phyloP scores from a whole-genome alignment of 1,140 invertebrate species.

The Neomicropteryx cornuta region DNA sequence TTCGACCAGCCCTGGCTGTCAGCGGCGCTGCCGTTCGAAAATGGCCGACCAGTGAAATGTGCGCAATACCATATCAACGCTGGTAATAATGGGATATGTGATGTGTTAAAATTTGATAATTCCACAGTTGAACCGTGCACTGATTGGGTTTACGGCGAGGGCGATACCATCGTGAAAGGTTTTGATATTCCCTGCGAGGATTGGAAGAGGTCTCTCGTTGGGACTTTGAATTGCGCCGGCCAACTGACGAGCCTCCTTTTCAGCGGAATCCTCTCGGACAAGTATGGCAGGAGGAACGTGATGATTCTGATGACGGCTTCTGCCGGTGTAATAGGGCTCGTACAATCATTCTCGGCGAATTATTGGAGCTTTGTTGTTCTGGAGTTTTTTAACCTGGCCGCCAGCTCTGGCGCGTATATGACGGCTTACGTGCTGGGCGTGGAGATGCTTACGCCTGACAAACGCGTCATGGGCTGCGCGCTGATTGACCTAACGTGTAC shows the following conservation, averaged over 20 bases:
- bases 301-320: slow-evolving; percentile 37
- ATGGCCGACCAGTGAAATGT: no score
- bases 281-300: slow-evolving; percentile 39
- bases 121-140: slow-evolving; percentile 18
- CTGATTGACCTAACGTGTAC: slow-evolving; percentile 52
- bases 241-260: slow-evolving; percentile 49
- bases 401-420: slow-evolving; percentile 43
- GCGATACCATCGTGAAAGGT: slow-evolving; percentile 14
- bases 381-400: slow-evolving; percentile 45
- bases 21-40: no score
- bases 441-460: slow-evolving; percentile 53
- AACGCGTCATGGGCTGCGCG: slow-evolving; percentile 51
- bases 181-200: slow-evolving; percentile 21
- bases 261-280: slow-evolving; percentile 46
- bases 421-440: slow-evolving; percentile 44
- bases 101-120: no score
- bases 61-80: no score
- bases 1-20: no score
- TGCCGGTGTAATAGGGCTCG: slow-evolving; percentile 40
- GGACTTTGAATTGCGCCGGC: slow-evolving; percentile 49
- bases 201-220: slow-evolving; percentile 51
- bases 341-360: slow-evolving; percentile 43
- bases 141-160: slow-evolving; percentile 9
- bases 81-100: no score
- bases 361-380: slow-evolving; percentile 44